A percentile compares a stretch with the other conserved stretches of the same genome.
phyloP scores from a whole-genome alignment of 2,888 invertebrate genomes.

The Acleris laterana region DNA sequence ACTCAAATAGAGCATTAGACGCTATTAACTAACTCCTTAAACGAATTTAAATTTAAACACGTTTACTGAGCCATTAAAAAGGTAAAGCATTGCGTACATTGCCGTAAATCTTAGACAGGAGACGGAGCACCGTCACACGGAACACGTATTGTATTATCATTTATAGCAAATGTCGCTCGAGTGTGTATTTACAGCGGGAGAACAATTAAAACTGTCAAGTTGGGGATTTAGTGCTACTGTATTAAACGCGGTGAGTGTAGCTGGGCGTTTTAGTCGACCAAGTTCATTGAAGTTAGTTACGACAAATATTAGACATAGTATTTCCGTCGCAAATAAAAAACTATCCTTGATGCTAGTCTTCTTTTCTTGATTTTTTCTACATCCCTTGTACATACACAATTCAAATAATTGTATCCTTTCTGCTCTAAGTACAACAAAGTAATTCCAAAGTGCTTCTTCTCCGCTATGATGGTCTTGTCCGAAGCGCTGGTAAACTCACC shows the following conservation, averaged over 20 bases:
- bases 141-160: slow-evolving; percentile 57
- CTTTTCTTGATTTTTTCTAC: too few relatives aligned
- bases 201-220: slow-evolving; percentile 51
- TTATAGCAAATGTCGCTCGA: slow-evolving; percentile 68
- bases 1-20: slow-evolving; percentile 31
- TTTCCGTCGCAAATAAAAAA: too few relatives aligned
- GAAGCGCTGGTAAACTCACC: too few relatives aligned
- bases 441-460: too few relatives aligned
- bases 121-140: slow-evolving; percentile 60
- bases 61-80: slow-evolving; percentile 52
- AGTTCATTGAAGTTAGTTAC: slow-evolving; percentile 15
- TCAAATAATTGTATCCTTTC: too few relatives aligned
- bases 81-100: slow-evolving; percentile 49
- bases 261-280: slow-evolving; percentile 9
- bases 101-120: slow-evolving; percentile 54
- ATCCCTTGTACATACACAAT: too few relatives aligned
- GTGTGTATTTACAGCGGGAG: slow-evolving; percentile 60
- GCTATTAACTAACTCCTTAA: slow-evolving; percentile 43
- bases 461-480: too few relatives aligned
- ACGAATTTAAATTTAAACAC: slow-evolving; percentile 48
- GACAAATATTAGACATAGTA: too few relatives aligned
- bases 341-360: too few relatives aligned
- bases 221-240: slow-evolving; percentile 47
- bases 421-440: too few relatives aligned
- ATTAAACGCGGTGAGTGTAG: slow-evolving; percentile 45